phyloP scores from a whole-genome alignment of 2,113 vertebrate species.

The Papio anubis region DNA sequence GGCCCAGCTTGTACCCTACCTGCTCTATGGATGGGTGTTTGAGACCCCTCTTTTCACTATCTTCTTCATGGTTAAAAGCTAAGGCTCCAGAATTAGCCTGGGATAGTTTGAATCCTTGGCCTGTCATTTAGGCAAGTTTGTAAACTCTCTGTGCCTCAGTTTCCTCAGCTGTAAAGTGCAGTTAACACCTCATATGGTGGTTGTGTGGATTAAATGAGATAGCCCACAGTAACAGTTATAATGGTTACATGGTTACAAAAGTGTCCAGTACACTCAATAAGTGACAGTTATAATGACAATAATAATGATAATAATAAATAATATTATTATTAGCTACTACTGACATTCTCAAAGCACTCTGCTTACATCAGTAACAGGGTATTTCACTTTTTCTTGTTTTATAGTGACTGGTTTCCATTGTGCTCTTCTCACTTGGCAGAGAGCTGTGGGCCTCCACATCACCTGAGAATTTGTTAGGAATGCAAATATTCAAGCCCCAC shows the following conservation, averaged over 20 bases:
- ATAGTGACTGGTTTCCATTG: not conserved
- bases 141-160: not conserved
- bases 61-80: not conserved
- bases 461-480: not conserved
- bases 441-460: not conserved
- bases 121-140: not conserved
- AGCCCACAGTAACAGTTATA: not conserved
- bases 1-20: rapidly evolving
- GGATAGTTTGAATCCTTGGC: not conserved
- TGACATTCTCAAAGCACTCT: not conserved
- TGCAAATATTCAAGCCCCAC: not conserved
- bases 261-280: not conserved
- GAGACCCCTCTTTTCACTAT: not conserved
- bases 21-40: not conserved
- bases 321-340: not conserved
- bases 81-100: not conserved
- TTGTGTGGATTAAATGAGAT: not conserved
- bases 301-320: not conserved
- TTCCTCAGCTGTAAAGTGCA: not conserved
- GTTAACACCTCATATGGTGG: not conserved
- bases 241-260: not conserved
- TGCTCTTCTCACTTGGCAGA: not conserved
- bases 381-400: not conserved
- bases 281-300: not conserved
- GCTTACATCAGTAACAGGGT: not conserved